Base-by-base conservation (phyloP, 2,113 vertebrate genomes). In the Chionis minor region DNA sequence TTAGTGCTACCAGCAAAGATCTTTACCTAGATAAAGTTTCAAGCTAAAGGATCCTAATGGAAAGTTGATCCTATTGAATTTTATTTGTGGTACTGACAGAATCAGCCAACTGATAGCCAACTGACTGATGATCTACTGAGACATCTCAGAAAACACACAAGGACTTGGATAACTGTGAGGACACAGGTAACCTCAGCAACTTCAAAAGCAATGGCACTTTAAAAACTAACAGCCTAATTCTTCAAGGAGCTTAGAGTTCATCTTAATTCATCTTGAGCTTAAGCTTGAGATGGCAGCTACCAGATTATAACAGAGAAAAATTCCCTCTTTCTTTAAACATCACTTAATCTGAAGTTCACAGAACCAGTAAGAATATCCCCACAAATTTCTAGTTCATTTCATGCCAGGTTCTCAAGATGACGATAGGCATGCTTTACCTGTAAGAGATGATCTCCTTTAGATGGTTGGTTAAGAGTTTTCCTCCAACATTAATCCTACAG, bases 401-500 rank as follows among this genome's bases (percentile, higher is more conserved):
- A 82, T 32, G 82, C 10, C 30, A 73, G 21, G 17, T 54, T 54
- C 58, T 85, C 62, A 75, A 51, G 52, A 32, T 58, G 21, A 81
- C n/a, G 30, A 80, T 67, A 19, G 45, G 28, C 19, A 32, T 77
- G 19, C 24, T 80, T 97, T 97, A 99, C 99, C 99, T 99, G 96
- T 99, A 99, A 17, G 99, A 99, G 92, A 99, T 99, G 22, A 99
- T 99, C 97, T 99, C 99, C 97, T 99, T 99, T 65, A 99, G 98
- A 97, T 99, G 99, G 96, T 99, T 99, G 52, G 99, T 99, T 98
- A 99, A 98, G 33, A 99, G 98, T 66, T 99, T 99, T 91, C 99
- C 99, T 88, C 99, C 99, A 47, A 99, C 99, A 35, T 99, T 99
- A 94, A 99, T 98, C 98, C 99, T 99, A 72, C 40, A 97, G 82